A percentile compares a stretch with the other conserved stretches of the same genome.
Evolutionary conservation across 2,113 vertebrate species (phyloP).

Genomic region (Baryphthengus martii): DNA sequence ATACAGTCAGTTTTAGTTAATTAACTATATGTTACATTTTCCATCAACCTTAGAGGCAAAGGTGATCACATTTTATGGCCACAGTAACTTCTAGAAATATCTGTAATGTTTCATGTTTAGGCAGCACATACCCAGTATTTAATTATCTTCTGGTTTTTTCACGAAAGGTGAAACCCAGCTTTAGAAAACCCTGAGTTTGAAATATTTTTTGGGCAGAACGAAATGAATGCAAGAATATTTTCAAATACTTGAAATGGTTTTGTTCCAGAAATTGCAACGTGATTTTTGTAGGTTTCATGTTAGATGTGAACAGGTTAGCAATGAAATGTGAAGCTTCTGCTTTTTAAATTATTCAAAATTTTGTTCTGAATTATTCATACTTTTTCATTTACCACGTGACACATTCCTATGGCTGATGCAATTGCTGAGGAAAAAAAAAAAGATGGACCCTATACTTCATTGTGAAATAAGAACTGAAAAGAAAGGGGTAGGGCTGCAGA

Average conservation of each 20-base stretch:
- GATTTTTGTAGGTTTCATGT: background rate
- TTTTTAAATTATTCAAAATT: slow-evolving; percentile 23
- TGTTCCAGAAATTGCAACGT: background rate
- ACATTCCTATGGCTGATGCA: slow-evolving; percentile 58
- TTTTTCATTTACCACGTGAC: background rate
- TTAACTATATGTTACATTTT: background rate
- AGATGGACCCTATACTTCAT: background rate
- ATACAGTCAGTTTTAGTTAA: background rate
- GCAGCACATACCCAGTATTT: background rate
- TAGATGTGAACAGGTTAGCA: background rate
- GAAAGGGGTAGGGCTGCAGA: background rate
- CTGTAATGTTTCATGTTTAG: background rate
- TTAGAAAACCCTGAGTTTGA: background rate
- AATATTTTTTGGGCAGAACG: background rate
- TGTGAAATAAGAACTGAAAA: background rate
- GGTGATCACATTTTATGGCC: background rate
- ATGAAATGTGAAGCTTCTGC: background rate
- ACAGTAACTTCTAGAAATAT: background rate
- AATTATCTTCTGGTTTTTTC: background rate
- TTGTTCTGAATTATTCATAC: slow-evolving; percentile 19
- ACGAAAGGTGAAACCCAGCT: background rate
- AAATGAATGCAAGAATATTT: background rate
- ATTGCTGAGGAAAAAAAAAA: slow-evolving; percentile 5
- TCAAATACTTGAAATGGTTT: background rate
- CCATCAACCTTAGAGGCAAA: background rate